Evolutionary conservation across 2,888 invertebrate genomes (phyloP), one percentile per base, ranked within the genome.

Genomic region (Drosophila stalkeri): DNA sequence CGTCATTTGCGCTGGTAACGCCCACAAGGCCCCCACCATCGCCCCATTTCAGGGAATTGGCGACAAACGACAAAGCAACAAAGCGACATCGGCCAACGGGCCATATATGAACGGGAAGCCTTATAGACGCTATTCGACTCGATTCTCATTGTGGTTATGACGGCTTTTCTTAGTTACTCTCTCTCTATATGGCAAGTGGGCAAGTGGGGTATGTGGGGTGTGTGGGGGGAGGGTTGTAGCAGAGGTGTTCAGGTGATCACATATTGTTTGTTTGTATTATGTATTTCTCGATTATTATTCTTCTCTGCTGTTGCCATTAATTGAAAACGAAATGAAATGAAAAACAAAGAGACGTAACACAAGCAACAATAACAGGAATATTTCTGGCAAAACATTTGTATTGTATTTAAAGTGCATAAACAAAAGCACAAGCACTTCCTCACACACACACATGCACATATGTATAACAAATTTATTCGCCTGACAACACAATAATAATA

Each of bases 21-120:
- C 86, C 82, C 55, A 85, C 82, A 47, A 69, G 74, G 56, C 55
- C 43, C 11, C 27, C 47, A 18, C 49, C 31, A 23, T 33, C 41
- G 51, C 47, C 59, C 55, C 59, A 60, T 63, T 86, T 70, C 68
- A 82, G 72, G 70, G 65, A 68, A 70, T 35, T 31, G 49, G 39
- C 64, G 41, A 54, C 47, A 33, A 33, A 33, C 64, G 41, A 54
- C 47, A 31, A 31, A 31, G 35, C 64, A 33, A 49, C 49, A 41
- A 49, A 35, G 23, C 37, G 46, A 66, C 46, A 51, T 64, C 65
- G 64, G 39, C 54, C 54, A 57, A 47, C 49, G 60, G 49, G 64
- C 89, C 86, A 80, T 83, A 83, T 88, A 72, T 72, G 64, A 72
- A 65, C 69, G 83, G 86, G 86, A 83, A 89, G 84, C 86, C 83